These are phyloP conservation scores for Pseudococcus longispinus DNA, from an alignment of 2,888 invertebrate species.

Conservation along the genomic window DNA sequence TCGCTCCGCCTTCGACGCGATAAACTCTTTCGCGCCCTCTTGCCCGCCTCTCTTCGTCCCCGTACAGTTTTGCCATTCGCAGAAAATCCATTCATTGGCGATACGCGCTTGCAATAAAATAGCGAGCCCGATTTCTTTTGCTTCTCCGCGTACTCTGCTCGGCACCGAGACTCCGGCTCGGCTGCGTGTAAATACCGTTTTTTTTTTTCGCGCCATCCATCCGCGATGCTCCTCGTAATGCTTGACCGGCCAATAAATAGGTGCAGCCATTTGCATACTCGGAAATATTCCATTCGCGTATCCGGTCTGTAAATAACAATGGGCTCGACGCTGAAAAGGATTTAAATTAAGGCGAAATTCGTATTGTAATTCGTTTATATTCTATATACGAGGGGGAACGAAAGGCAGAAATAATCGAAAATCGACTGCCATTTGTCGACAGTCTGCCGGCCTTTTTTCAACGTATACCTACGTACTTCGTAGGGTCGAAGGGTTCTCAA, in stretches of 20 bases:
- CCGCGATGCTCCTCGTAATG: neutral
- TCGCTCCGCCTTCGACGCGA: constrained; percentile 38
- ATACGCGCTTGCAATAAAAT: constrained; percentile 16
- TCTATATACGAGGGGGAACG: neutral
- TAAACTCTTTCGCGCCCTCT: constrained; percentile 16
- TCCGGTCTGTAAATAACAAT: constrained; percentile 34
- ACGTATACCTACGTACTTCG: neutral
- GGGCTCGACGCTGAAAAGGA: neutral
- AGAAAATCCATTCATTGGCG: constrained; percentile 41
- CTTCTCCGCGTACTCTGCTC: too few species aligned
- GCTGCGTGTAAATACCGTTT: neutral
- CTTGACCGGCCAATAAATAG: neutral
- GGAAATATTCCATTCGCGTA: constrained; percentile 36
- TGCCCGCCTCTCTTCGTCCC: neutral
- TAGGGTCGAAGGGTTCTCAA: neutral
- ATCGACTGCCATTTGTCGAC: neutral
- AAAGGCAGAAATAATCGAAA: neutral
- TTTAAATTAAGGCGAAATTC: constrained; percentile 28
- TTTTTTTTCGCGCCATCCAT: neutral
- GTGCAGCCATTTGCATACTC: constrained; percentile 19
- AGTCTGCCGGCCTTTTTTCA: neutral
- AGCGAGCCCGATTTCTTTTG: neutral
- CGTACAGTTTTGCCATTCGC: constrained; percentile 7
- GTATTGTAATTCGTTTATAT: neutral
- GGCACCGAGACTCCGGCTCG: neutral